Percentiles rank a stretch among this genome's conserved stretches.
Evolutionary conservation across 2,113 vertebrate species (phyloP).

Genomic region (Piaya cayana): DNA sequence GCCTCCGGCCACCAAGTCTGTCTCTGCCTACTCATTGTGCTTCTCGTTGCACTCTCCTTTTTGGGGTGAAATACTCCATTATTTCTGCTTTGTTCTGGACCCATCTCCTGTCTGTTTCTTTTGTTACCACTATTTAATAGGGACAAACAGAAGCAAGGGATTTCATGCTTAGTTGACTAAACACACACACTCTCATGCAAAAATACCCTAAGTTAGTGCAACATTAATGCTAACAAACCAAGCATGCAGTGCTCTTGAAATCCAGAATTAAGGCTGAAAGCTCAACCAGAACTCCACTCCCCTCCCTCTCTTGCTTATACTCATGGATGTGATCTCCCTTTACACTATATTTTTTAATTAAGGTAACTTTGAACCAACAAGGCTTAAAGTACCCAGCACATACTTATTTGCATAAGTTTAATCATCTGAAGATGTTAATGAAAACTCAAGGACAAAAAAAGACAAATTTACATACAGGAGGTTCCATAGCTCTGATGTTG

Average conservation of each 20-base stretch:
- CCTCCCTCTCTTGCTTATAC: not conserved
- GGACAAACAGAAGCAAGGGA: conserved; percentile 75
- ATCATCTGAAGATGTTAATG: not conserved
- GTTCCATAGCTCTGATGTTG: not conserved
- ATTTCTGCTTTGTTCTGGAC: conserved; percentile 76
- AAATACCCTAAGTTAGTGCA: conserved; percentile 24
- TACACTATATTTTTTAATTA: not conserved
- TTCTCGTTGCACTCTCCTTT: conserved; percentile 73
- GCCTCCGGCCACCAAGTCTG: conserved; percentile 60
- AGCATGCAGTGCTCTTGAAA: conserved; percentile 28
- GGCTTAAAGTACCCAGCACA: not conserved
- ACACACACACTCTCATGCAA: not conserved
- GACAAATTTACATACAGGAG: not conserved
- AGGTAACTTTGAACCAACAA: not conserved
- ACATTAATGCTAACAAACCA: conserved; percentile 40
- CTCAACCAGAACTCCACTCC: not conserved
- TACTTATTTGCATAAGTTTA: not conserved
- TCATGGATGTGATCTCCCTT: not conserved
- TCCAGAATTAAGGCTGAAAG: conserved; percentile 35
- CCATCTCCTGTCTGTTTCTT: conserved; percentile 74
- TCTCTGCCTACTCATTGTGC: conserved; percentile 66
- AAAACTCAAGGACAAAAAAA: not conserved
- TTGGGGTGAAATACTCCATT: conserved; percentile 76
- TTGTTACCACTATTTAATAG: conserved; percentile 70
- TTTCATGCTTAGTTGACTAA: conserved; percentile 76